A percentile compares a stretch with the other conserved stretches of the same genome.
phyloP scores from a whole-genome alignment of 2,797 vertebrate genomes.

The Neomorphus geoffroyi region DNA sequence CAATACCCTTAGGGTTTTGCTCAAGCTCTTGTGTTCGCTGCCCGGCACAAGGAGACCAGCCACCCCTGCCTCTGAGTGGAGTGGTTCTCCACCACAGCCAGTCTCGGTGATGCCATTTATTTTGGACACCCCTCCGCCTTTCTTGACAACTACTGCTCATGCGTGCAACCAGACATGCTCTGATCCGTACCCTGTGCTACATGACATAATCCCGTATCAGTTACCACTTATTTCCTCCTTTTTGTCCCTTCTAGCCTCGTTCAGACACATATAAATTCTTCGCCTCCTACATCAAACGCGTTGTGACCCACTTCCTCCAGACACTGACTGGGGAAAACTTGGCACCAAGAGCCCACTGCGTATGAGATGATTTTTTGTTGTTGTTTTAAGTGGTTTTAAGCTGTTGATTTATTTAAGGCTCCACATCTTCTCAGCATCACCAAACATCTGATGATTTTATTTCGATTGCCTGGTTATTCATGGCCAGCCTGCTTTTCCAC shows the following conservation, averaged over 20 bases:
- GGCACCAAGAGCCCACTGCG: neutral
- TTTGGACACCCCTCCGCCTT: neutral
- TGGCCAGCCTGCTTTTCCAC: slow-evolving; percentile 64
- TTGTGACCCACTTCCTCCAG: neutral
- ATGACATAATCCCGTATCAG: neutral
- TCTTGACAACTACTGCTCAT: neutral
- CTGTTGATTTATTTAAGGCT: neutral
- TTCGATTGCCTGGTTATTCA: neutral
- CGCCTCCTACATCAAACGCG: neutral
- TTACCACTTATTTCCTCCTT: neutral
- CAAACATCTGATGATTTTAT: slow-evolving; percentile 39
- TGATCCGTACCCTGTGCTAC: neutral
- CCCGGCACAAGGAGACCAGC: neutral
- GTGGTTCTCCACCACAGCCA: fast-evolving
- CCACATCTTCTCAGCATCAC: slow-evolving; percentile 30
- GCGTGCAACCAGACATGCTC: neutral
- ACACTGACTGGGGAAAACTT: neutral
- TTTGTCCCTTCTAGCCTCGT: neutral
- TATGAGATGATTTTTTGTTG: neutral
- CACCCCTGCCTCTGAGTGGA: fast-evolving
- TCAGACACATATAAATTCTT: neutral
- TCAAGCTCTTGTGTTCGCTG: neutral
- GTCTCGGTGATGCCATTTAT: fast-evolving
- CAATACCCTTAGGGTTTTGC: neutral
- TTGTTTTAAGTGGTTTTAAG: neutral